These are phyloP conservation scores for Delichon dasypus DNA, from an alignment of 2,797 vertebrate species.

Conservation along the genomic window DNA sequence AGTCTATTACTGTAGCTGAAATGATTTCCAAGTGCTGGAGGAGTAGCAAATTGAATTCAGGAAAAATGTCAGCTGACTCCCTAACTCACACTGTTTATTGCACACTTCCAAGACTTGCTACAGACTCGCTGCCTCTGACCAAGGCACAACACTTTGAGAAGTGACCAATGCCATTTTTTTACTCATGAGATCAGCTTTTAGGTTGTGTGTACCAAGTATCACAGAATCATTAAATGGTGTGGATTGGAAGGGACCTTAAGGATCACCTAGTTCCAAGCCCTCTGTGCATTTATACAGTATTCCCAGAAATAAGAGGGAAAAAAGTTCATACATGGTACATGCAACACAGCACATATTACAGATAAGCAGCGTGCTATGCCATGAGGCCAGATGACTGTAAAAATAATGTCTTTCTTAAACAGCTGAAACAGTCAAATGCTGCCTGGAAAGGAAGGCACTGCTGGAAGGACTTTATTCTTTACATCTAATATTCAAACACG, in stretches of 20 bases:
- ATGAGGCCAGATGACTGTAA: background rate
- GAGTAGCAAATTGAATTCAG: background rate
- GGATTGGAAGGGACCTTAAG: background rate
- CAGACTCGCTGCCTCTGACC: background rate
- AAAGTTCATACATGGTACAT: background rate
- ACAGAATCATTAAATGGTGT: background rate
- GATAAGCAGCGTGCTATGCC: background rate
- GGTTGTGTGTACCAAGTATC: background rate
- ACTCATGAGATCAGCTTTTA: background rate
- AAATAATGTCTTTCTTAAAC: background rate
- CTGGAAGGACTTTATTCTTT: background rate
- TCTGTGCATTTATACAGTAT: background rate
- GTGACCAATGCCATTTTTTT: background rate
- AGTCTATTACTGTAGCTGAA: background rate
- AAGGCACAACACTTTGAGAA: background rate
- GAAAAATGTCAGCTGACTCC: background rate
- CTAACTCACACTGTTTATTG: background rate
- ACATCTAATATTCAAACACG: background rate
- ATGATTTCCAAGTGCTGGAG: background rate
- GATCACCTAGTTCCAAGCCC: background rate
- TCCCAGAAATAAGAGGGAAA: background rate
- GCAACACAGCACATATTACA: background rate
- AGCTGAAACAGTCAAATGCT: slow-evolving; percentile 2
- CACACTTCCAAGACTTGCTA: background rate
- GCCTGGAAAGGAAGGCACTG: background rate